A percentile compares a stretch with the other conserved stretches of the same genome.
phyloP scores from a whole-genome alignment of 2,888 invertebrate genomes.

The Agriopis aurantiaria region DNA sequence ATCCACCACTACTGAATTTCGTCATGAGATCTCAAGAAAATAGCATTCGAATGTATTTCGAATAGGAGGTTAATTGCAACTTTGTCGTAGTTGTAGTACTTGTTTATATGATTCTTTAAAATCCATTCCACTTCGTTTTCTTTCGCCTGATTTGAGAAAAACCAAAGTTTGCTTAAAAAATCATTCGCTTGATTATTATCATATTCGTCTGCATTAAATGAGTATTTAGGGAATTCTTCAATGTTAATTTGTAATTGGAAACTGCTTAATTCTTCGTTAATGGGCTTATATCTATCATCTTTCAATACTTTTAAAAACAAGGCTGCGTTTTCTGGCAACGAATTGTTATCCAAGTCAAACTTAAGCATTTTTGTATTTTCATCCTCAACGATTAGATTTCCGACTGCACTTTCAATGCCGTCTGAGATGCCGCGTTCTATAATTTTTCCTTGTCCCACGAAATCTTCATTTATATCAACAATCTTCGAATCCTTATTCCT shows the following conservation, averaged over 20 bases:
- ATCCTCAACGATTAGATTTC: slow-evolving; percentile 53
- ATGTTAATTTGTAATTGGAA: slow-evolving; percentile 35
- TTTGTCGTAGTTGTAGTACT: not conserved
- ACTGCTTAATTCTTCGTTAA: slow-evolving; percentile 27
- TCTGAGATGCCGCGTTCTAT: slow-evolving; percentile 48
- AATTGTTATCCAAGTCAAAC: slow-evolving; percentile 45
- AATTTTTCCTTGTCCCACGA: slow-evolving; percentile 48
- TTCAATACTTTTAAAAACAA: slow-evolving; percentile 41
- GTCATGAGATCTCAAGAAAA: not conserved
- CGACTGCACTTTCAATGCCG: slow-evolving; percentile 56
- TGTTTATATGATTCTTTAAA: slow-evolving; percentile 1
- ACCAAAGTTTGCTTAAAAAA: slow-evolving; percentile 8
- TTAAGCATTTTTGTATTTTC: slow-evolving; percentile 42
- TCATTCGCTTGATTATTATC: not conserved
- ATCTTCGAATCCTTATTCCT: slow-evolving; percentile 25
- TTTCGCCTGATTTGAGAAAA: slow-evolving; percentile 3
- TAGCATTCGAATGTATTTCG: not conserved
- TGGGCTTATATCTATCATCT: slow-evolving; percentile 34
- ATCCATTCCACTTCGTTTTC: slow-evolving; percentile 7
- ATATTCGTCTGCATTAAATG: slow-evolving; percentile 48
- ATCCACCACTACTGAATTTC: no score
- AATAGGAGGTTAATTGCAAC: not conserved
- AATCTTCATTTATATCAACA: slow-evolving; percentile 47
- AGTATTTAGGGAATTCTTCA: slow-evolving; percentile 36
- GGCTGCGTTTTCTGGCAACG: slow-evolving; percentile 46